Percentiles rank a stretch among this genome's conserved stretches.
Conservation (phyloP, 2,797 vertebrate genomes). For the Pangasius larnaudii region DNA sequence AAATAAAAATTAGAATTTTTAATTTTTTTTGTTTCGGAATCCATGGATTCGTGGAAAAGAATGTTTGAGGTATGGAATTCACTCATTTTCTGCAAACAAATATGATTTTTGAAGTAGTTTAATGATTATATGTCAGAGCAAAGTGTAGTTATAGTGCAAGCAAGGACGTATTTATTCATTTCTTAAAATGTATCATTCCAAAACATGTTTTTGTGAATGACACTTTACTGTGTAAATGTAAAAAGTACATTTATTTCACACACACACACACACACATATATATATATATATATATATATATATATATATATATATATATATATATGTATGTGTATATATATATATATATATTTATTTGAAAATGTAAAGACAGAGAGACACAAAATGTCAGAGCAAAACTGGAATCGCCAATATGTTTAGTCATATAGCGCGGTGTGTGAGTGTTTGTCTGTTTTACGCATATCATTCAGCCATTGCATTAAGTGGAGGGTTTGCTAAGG, state of each 20-base stretch:
- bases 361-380: neutral
- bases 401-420: neutral
- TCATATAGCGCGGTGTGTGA: neutral
- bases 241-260: too few species aligned
- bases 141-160: neutral
- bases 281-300: too few species aligned
- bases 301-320: too few species aligned
- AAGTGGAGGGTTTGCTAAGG: conserved; percentile 14
- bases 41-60: neutral
- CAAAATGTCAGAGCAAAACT: neutral
- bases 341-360: too few species aligned
- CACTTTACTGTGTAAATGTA: neutral
- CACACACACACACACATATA: too few species aligned
- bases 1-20: too few species aligned
- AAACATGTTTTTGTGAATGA: neutral
- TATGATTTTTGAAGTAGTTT: neutral
- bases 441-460: neutral
- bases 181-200: neutral
- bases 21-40: too few species aligned
- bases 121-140: neutral
- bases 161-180: neutral
- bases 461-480: neutral
- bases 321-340: too few species aligned
- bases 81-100: neutral
- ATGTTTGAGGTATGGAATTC: neutral